phyloP scores from a whole-genome alignment of 2,113 vertebrate species.

The Grammomys dolichurus region DNA sequence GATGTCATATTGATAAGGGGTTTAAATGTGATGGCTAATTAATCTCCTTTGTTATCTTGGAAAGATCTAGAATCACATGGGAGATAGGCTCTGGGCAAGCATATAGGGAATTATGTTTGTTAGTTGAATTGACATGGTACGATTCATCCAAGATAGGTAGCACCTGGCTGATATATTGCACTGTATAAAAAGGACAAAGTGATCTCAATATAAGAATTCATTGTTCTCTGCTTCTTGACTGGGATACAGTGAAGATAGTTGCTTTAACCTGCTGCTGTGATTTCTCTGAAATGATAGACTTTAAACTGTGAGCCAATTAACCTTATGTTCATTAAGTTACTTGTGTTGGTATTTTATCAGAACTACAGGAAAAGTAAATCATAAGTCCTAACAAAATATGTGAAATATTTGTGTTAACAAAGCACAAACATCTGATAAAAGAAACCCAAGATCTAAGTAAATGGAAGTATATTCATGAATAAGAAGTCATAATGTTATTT shows the following conservation, averaged over 20 bases:
- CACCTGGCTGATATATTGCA: neutral
- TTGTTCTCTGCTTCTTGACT: neutral
- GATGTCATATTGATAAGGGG: neutral
- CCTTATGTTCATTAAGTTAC: neutral
- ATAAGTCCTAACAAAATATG: neutral
- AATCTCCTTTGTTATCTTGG: neutral
- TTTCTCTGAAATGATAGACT: neutral
- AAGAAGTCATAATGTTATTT: neutral
- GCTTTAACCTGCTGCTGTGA: neutral
- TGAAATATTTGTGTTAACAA: neutral
- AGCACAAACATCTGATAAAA: neutral
- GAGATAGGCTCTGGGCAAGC: neutral
- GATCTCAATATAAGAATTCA: neutral
- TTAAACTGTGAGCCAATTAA: neutral
- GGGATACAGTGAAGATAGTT: neutral
- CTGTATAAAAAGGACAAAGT: neutral
- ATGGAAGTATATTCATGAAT: neutral
- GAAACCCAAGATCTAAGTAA: slow-evolving; percentile 1
- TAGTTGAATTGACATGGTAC: neutral
- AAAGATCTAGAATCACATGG: neutral
- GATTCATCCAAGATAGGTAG: neutral
- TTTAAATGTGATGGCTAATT: neutral
- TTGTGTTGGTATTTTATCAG: neutral
- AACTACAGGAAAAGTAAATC: neutral
- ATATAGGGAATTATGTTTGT: neutral